These are phyloP conservation scores for Mycteria americana DNA, from an alignment of 2,797 vertebrate species.

Conservation along the genomic window DNA sequence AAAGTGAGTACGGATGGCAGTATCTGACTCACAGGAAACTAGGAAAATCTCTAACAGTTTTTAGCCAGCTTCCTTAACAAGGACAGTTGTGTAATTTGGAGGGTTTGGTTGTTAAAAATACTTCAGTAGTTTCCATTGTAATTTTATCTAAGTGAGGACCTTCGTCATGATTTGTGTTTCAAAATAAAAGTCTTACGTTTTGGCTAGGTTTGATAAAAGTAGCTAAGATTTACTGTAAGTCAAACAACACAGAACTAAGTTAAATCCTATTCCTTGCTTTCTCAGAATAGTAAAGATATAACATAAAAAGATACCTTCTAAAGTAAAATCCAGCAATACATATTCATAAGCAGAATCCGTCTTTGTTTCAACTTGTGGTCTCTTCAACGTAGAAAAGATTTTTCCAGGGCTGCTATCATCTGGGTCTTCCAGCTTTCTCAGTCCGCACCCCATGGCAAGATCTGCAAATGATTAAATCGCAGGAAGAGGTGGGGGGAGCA, in stretches of 20 bases:
- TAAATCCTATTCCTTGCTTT: background rate
- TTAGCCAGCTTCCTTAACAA: constrained; percentile 6
- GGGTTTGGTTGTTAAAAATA: constrained; percentile 36
- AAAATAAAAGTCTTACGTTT: constrained; percentile 55
- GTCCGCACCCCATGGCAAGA: constrained; percentile 93
- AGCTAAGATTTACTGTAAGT: background rate
- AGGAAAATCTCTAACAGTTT: constrained; percentile 14
- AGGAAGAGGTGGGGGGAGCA: constrained; percentile 57
- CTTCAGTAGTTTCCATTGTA: constrained; percentile 34
- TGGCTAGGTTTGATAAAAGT: background rate
- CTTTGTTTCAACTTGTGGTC: constrained; percentile 94
- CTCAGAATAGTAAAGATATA: background rate
- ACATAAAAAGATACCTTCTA: constrained; percentile 85
- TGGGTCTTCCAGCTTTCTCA: constrained; percentile 93
- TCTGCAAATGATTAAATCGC: constrained; percentile 68
- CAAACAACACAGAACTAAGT: background rate
- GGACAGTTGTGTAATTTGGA: constrained; percentile 19
- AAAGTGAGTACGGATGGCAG: background rate
- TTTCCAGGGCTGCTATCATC: constrained; percentile 98
- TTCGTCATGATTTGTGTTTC: constrained; percentile 20
- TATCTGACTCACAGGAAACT: constrained; percentile 29
- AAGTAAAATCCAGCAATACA: constrained; percentile 91
- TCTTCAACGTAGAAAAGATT: constrained; percentile 96
- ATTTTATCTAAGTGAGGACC: constrained; percentile 46
- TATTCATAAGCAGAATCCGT: constrained; percentile 91